Percentiles rank a stretch among this genome's conserved stretches.
Conservation (phyloP, 92 coral and sea anemone genomes). For the Zoanthus solanderi region DNA sequence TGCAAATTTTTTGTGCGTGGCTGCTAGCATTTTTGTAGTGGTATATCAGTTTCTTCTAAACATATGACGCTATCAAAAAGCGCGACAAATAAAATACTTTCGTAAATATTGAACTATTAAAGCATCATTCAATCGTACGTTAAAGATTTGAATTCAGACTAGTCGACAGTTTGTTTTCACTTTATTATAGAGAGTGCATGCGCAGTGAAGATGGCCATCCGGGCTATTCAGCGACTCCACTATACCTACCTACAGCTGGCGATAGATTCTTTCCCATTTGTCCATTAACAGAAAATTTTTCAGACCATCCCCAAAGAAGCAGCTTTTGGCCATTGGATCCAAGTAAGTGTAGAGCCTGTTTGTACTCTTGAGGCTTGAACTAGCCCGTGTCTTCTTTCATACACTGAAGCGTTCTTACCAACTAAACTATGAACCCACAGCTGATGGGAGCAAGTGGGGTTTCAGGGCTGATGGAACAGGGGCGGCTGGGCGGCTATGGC, state of each 20-base stretch:
- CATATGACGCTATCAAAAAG: no score
- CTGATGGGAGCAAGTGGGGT: no score
- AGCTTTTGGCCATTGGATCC: not conserved
- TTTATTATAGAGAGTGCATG: constrained; percentile 21
- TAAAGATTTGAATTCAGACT: not conserved
- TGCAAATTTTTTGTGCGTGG: no score
- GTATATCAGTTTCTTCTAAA: no score
- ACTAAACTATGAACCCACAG: not conserved
- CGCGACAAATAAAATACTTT: no score
- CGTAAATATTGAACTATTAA: no score
- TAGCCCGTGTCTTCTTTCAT: no score
- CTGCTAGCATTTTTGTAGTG: no score
- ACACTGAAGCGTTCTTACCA: not conserved
- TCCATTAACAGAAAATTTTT: constrained; percentile 26
- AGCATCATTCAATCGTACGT: not conserved
- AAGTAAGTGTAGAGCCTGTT: constrained; percentile 7
- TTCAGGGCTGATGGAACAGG: no score
- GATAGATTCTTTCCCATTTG: constrained; percentile 5
- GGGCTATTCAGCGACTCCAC: constrained; percentile 36
- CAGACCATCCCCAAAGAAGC: constrained; percentile 2
- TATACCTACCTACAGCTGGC: constrained; percentile 39
- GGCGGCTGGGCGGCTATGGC: no score
- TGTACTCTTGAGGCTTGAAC: no score
- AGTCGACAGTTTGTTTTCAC: not conserved
- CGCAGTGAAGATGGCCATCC: constrained; percentile 4